Evolutionary conservation across 2,113 vertebrate genomes (phyloP), one percentile per base, ranked within the genome.

Genomic region (Phrynosoma blainvillii): DNA sequence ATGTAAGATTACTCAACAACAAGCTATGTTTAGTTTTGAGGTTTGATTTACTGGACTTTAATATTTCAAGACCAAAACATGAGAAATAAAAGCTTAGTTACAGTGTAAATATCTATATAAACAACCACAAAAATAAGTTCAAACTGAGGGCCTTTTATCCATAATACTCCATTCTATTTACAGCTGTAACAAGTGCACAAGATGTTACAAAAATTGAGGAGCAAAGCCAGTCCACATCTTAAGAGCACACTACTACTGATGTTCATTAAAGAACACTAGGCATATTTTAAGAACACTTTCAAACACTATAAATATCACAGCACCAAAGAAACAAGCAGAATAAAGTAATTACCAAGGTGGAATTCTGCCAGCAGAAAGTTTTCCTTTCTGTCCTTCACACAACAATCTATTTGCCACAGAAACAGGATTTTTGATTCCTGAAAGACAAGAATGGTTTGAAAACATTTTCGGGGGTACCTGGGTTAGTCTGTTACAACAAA

Each of bases 391-490:
- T 88, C 98, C 98, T 97, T 99, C 99, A 96, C 94, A 98, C 93
- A 99, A 96, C 56, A 99, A 97, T 96, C 98, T 97, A 95, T 98
- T 98, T 82, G 99, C 99, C 94, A 99, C 98, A 84, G 98, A 97
- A 77, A 99, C 98, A 30, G 99, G 99, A 94, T 99, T 99, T 96
- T 98, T 99, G 95, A 99, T 98, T 92, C 98, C 99, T 99, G 25
- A 73, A 95, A 96, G 92, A 95, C 91, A 95, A 84, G 93, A 92
- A 91, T 87, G 80, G 78, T 89, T 89, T 86, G 84, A 27, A 42
- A 93, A 87, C 77, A 84, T 62, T 8, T n/a, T 71, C 68, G 10
- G 25, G 11, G 25, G 12, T 71, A 71, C 4, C 30, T 30, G 7
- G 8, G 27, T 27, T 71, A 30, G 30, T 71, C 68, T 30, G 11